Base-by-base conservation (phyloP, 1,140 invertebrate species). In the Saxidomus purpurata region DNA sequence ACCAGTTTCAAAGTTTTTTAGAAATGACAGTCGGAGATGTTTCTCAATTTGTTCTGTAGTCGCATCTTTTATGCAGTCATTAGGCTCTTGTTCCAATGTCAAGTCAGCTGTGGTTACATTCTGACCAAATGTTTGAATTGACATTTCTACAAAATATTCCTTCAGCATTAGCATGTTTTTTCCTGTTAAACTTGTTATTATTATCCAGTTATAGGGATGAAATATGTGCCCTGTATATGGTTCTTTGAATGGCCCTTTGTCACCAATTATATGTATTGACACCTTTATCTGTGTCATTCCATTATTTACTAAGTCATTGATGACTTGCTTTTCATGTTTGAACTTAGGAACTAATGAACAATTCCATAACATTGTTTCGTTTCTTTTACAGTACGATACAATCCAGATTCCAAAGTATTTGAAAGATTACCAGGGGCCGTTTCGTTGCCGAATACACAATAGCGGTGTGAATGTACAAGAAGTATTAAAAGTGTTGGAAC, bases 281-380 rank as follows among this genome's bases (percentile, higher is more conserved):
- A 85, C n/a, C 36, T 85, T 85, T 6, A 85, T 43, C 28, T 74
- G 67, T 19, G 74, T 49, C 31, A 74, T 71, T 6, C 19, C 83
- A 4, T 17, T 25, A n/a, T n/a, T n/a, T 0, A 47, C 40, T 31
- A 85, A 52, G n/a, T 13, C 13, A 11, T 40, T 17, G 22, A 85
- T 74, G 8, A 28, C 0, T 2, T 74, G 25, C 11, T 40, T 49
- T 22, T 52, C 47, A 19, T 85, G 67, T 22, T 43, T 22, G 28
- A 85, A 49, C 8, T 28, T 71, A n/a, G 83, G 83, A 47, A 85
- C 59, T 6, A 84, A n/a, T 38, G 38, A 52, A 76, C 71, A 76
- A 28, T 71, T 71, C n/a, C n/a, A n/a, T n/a, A n/a, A n/a, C 43
- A 47, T 47, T 17, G 43, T 17, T 47, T 47, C 43, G 8, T 47